A percentile compares a stretch with the other conserved stretches of the same genome.
Evolutionary conservation across 2,888 invertebrate genomes (phyloP).

Genomic region (Caradrina kadenii): DNA sequence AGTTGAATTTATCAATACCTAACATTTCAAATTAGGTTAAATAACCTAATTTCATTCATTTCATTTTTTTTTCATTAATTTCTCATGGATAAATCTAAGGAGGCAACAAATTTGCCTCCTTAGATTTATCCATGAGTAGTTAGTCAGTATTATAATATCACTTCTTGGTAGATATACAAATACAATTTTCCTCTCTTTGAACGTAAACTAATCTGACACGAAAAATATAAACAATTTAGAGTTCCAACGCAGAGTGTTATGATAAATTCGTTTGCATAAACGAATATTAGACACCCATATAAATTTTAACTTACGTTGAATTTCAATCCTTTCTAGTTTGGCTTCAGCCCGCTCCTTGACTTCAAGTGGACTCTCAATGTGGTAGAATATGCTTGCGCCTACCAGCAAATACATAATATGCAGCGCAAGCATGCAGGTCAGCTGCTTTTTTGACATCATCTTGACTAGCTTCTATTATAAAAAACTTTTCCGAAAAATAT

Average conservation of each 20-base stretch:
- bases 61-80: too few relatives aligned
- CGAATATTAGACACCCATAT: constrained; percentile 10
- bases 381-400: constrained; percentile 96
- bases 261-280: constrained; percentile 18
- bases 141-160: constrained; percentile 5
- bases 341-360: constrained; percentile 90
- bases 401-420: constrained; percentile 94
- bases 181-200: constrained; percentile 16
- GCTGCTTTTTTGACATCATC: constrained; percentile 95
- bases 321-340: constrained; percentile 92
- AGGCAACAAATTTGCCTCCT: too few relatives aligned
- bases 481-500: constrained; percentile 54
- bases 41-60: too few relatives aligned
- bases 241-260: constrained; percentile 28
- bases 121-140: neutral
- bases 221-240: constrained; percentile 39
- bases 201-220: constrained; percentile 36
- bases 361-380: constrained; percentile 94
- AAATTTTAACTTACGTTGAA: constrained; percentile 91
- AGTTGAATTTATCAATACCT: constrained; percentile 9
- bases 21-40: constrained; percentile 9
- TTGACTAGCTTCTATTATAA: constrained; percentile 79
- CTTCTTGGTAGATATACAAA: constrained; percentile 29
- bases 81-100: too few relatives aligned
- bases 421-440: constrained; percentile 93